Base-by-base conservation (phyloP, 2,888 invertebrate species). In the Glyphotaelius pellucidus region DNA sequence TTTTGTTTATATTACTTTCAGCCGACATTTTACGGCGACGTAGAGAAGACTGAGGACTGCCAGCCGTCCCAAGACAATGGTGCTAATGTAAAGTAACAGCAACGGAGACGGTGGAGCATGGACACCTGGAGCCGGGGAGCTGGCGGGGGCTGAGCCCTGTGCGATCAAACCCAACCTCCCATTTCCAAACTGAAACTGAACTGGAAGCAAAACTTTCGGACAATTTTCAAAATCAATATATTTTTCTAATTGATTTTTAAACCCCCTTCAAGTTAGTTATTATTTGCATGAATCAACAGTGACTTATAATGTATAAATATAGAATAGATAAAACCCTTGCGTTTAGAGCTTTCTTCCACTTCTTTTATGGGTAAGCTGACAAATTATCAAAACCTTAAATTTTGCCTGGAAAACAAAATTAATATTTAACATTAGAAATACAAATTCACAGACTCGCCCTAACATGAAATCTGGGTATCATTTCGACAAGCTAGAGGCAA, bases 1-100 rank as follows among this genome's bases (percentile, higher is more conserved):
- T 7, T 67, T 67, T 67, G 25, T 67, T 67, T 67, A n/a, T 67
- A 25, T 67, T 67, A 7, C 5, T 96, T 95, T 89, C 96, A 97
- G 97, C 97, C 97, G 94, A 97, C 97, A 95, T 97, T 97, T 95
- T 97, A 97, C 94, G 96, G 96, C 94, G 97, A 97, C 95, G 96
- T 96, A 94, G 97, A 97, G 95, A 96, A 96, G 96, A 96, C 96
- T 95, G 96, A 96, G 95, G 96, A 96, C 94, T 96, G 96, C 94
- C 95, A 95, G 95, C 95, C 96, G 81, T 90, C 93, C 83, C 93
- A 93, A 95, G 96, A 96, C 95, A 96, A 96, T 95, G 96, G 93
- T 92, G 93, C 92, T 90, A 89, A 67, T 14, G 42, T 81, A 35
- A 92, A 92, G 92, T 89, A 93, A 92, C 85, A 86, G 47, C 47